These are phyloP conservation scores for Ceratothoa steindachneri DNA, from an alignment of 2,888 invertebrate genomes.

Conservation along the genomic window DNA sequence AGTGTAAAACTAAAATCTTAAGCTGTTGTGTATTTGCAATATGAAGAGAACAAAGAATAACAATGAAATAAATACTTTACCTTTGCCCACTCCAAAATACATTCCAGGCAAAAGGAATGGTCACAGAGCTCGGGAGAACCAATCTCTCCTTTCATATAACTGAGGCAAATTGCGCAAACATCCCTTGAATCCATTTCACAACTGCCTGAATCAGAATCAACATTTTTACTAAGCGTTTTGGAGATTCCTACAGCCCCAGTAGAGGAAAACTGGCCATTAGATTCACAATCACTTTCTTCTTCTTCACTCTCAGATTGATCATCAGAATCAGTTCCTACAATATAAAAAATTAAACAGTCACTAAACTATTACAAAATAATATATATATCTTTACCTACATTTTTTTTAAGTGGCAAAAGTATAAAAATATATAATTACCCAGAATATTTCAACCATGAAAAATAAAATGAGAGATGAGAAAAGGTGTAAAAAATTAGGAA, in stretches of 20 bases:
- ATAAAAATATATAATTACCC: too few species aligned
- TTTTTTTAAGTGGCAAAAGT: too few species aligned
- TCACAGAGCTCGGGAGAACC: conserved; percentile 83
- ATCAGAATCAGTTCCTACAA: neutral
- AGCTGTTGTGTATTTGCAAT: too few species aligned
- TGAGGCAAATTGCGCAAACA: conserved; percentile 81
- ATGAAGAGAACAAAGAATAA: too few species aligned
- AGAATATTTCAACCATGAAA: too few species aligned
- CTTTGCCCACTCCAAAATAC: conserved; percentile 89
- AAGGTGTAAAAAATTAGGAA: too few species aligned
- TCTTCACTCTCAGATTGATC: neutral
- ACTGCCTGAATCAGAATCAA: neutral
- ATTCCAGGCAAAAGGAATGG: conserved; percentile 82
- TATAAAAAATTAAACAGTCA: neutral
- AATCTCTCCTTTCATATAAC: conserved; percentile 68
- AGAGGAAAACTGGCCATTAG: neutral
- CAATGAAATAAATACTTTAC: too few species aligned
- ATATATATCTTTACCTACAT: too few species aligned
- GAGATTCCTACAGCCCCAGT: neutral
- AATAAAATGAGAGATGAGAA: too few species aligned
- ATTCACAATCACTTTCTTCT: neutral
- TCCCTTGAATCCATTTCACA: conserved; percentile 61
- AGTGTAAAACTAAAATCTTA: too few species aligned
- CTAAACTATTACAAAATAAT: neutral
- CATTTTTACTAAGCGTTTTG: neutral